Conservation (phyloP, 2,113 vertebrate species). For the Podarcis cretensis region DNA sequence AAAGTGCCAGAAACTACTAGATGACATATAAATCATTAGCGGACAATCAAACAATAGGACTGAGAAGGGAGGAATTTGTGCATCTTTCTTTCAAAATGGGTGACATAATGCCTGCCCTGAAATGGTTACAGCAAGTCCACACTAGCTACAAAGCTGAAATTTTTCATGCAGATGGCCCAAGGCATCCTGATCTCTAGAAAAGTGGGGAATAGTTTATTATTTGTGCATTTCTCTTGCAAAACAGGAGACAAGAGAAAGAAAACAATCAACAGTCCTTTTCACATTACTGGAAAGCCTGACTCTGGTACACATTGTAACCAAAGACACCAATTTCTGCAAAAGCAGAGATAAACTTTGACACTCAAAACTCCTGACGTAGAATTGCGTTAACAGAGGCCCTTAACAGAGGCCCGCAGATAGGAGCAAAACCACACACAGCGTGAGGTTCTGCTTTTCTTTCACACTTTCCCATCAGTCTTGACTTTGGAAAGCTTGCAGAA, state of each 20-base stretch:
- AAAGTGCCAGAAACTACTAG: not conserved
- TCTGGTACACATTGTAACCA: not conserved
- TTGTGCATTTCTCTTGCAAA: not conserved
- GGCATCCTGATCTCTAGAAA: not conserved
- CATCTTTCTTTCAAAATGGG: not conserved
- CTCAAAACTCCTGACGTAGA: not conserved
- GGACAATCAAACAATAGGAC: not conserved
- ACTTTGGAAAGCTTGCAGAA: not conserved
- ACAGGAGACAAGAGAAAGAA: not conserved
- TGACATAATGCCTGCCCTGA: not conserved
- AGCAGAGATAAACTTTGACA: no score
- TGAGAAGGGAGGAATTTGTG: not conserved
- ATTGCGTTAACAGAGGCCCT: not conserved
- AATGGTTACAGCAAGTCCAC: not conserved
- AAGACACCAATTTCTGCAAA: not conserved
- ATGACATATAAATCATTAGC: not conserved
- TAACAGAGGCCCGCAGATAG: not conserved
- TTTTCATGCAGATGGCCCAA: not conserved
- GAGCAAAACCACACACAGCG: not conserved
- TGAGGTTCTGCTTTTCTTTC: not conserved
- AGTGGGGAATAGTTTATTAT: not conserved
- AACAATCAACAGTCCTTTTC: not conserved
- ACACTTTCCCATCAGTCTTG: not conserved
- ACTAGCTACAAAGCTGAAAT: not conserved
- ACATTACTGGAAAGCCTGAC: not conserved